Conservation (phyloP, 2,113 vertebrate genomes). For the Anarrhichthys ocellatus region DNA sequence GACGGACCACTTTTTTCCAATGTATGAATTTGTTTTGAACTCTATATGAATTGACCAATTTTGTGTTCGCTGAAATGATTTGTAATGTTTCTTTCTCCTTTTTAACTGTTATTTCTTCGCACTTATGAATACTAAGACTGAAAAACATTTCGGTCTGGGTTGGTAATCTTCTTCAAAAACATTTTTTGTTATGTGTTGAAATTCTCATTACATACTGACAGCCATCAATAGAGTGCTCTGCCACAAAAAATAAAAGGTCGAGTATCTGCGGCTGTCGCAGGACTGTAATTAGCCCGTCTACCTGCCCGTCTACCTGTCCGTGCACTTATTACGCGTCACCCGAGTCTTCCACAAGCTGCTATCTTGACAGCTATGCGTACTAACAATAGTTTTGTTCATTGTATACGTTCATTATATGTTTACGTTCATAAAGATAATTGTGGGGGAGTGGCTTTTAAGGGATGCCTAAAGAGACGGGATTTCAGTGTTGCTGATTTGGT, state of each 20-base stretch:
- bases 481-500: too few relatives aligned
- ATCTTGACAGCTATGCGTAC: too few relatives aligned
- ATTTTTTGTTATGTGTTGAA: background rate
- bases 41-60: background rate
- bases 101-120: background rate
- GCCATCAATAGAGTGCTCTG: background rate
- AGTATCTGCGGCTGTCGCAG: background rate
- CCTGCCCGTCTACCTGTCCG: too few relatives aligned
- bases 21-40: background rate
- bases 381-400: too few relatives aligned
- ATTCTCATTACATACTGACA: background rate
- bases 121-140: background rate
- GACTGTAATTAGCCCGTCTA: background rate
- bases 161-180: background rate
- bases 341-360: too few relatives aligned
- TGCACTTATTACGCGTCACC: too few relatives aligned
- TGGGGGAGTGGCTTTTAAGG: too few relatives aligned
- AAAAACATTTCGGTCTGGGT: background rate
- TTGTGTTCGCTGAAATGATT: conserved; percentile 4
- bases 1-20: background rate
- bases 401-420: too few relatives aligned
- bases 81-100: background rate
- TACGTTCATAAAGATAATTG: too few relatives aligned
- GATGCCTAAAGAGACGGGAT: too few relatives aligned
- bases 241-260: background rate